phyloP scores from a whole-genome alignment of 1,140 invertebrate species.

The Scaptomyza montana region DNA sequence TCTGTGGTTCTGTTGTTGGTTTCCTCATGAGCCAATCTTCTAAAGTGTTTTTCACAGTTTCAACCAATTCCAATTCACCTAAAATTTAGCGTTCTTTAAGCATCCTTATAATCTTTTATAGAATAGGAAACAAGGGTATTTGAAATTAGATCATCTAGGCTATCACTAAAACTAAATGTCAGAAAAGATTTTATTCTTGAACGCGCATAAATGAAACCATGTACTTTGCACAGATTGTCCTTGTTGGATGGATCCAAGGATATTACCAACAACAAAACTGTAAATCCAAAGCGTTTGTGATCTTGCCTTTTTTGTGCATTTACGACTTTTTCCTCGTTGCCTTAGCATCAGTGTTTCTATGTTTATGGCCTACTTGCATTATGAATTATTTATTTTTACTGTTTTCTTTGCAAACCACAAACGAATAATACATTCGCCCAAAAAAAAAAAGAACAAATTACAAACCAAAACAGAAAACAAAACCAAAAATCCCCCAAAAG shows the following conservation, averaged over 20 bases:
- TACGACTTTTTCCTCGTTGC: constrained; percentile 54
- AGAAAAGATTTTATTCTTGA: too few relatives aligned
- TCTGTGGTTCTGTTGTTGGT: too few relatives aligned
- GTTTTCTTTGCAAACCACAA: constrained; percentile 48
- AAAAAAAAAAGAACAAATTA: constrained; percentile 13
- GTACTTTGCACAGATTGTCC: not conserved
- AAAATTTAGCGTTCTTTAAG: too few relatives aligned
- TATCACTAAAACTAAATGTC: too few relatives aligned
- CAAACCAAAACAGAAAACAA: constrained; percentile 31
- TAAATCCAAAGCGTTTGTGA: constrained; percentile 24
- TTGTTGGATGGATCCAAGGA: not conserved
- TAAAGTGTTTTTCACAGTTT: too few relatives aligned
- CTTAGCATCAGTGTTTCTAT: constrained; percentile 39
- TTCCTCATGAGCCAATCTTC: too few relatives aligned
- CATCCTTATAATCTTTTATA: too few relatives aligned
- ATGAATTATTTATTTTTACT: constrained; percentile 80
- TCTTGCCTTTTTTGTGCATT: constrained; percentile 27
- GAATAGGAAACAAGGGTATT: too few relatives aligned
- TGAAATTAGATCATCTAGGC: too few relatives aligned
- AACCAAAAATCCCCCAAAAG: not conserved
- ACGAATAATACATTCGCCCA: constrained; percentile 3
- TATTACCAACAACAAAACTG: constrained; percentile 11
- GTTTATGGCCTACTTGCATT: constrained; percentile 79
- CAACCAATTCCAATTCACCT: too few relatives aligned
- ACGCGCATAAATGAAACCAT: not conserved